Evolutionary conservation across 2,888 invertebrate species (phyloP), one percentile per base, ranked within the genome.

Genomic region (Nymphalis urticae): DNA sequence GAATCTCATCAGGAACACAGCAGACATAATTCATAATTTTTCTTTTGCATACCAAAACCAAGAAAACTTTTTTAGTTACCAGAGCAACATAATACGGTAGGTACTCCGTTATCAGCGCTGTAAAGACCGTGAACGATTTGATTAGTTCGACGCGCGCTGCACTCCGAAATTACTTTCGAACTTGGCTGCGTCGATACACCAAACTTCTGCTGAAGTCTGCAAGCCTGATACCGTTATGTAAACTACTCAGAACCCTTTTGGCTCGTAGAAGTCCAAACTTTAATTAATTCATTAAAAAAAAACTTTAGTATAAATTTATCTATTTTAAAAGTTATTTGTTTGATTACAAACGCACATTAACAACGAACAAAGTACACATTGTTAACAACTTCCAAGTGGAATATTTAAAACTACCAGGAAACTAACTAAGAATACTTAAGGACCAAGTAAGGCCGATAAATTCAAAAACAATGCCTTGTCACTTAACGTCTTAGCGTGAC

Each of bases 101-200:
- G 71, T 66, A 73, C 69, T 70, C 73, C 82, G 84, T 89, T 91
- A 92, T 90, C 91, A 87, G 86, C 81, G 79, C 77, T 80, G 83
- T 83, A 87, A 87, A 87, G 81, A 90, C 88, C 91, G 89, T 90
- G 87, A 89, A 91, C 86, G 86, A 90, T 89, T 90, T 88, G 90
- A 91, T 92, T 92, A 89, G 87, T 88, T 87, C 88, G 86, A 88
- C 88, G 88, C 89, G 86, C 85, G 88, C 86, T 89, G 89, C 88
- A 90, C 87, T 88, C 88, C 86, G 83, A 92, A 92, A 92, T 92
- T 91, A 90, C 89, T 90, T 90, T 87, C 76, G 85, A 89, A 89
- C 87, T 88, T 83, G 75, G 76, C 76, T 80, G 80, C 81, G 75
- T 85, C 83, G 80, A 80, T 82, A 77, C 70, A 79, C 79, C 69